Evolutionary conservation across 2,888 invertebrate genomes (phyloP).

Genomic region (Automeris io): DNA sequence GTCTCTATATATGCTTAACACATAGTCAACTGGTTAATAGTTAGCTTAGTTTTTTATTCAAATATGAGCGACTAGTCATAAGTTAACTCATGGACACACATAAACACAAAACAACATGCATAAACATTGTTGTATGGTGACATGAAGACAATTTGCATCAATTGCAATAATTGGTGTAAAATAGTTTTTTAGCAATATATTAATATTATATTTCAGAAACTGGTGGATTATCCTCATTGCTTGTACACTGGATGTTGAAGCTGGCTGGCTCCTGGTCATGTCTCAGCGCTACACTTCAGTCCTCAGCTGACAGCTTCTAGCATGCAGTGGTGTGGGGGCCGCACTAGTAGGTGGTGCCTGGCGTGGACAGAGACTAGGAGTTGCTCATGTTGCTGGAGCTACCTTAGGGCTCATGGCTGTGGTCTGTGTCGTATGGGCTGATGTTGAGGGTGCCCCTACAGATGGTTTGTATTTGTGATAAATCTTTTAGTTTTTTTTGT

Average conservation of each 20-base stretch:
- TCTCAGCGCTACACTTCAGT: conserved; percentile 81
- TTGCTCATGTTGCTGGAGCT: conserved; percentile 87
- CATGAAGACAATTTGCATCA: too few species aligned
- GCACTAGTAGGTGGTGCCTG: conserved; percentile 88
- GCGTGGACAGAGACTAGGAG: conserved; percentile 84
- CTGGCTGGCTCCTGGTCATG: conserved; percentile 87
- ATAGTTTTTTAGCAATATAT: too few species aligned
- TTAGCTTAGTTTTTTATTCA: too few species aligned
- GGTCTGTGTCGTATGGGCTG: conserved; percentile 89
- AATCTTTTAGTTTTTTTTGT: neutral
- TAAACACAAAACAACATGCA: too few species aligned
- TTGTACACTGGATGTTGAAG: conserved; percentile 90
- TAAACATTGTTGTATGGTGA: too few species aligned
- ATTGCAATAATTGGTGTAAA: too few species aligned
- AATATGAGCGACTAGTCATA: too few species aligned
- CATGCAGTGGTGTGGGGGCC: conserved; percentile 90
- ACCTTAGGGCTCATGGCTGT: conserved; percentile 88
- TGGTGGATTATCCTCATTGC: conserved; percentile 86
- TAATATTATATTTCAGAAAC: conserved; percentile 48
- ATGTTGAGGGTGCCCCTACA: conserved; percentile 83
- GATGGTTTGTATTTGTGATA: conserved; percentile 65
- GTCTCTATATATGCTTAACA: too few species aligned
- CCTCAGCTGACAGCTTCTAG: conserved; percentile 83
- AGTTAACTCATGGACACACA: too few species aligned
- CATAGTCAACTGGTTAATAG: too few species aligned